Evolutionary conservation across 2,797 vertebrate genomes (phyloP), one percentile per base, ranked within the genome.

Genomic region (Nannoperca obscura): DNA sequence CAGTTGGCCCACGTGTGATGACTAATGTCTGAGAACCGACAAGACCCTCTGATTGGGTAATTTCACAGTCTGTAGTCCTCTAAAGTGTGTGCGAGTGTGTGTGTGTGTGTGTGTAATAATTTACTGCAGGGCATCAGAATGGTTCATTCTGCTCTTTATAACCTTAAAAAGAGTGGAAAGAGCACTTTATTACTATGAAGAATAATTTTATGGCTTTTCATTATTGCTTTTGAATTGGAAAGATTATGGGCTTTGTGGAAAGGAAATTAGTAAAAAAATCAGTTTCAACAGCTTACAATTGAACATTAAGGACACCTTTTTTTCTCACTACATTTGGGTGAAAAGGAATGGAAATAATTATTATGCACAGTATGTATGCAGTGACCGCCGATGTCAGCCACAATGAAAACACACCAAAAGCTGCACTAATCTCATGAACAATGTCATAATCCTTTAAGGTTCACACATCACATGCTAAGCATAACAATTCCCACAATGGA

Each of bases 161-260:
- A 68, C 85, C 68, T 86, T 84, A 82, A 89, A 88, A 88, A 81
- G 77, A 81, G 67, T 79, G 52, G 32, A 74, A 73, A 82, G 59
- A 80, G 52, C 58, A 67, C 68, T 82, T 85, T 91, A 88, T 83
- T 88, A 77, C 61, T 86, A 80, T 85, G 67, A 78, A 89, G 71
- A 89, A 89, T 83, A 69, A 87, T 82, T 88, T 85, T 74, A 86
- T 75, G 83, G 73, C 76, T 87, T 85, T 89, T 85, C 69, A 81
- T 87, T 87, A 86, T 88, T 86, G 71, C 75, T 81, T 75, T 84
- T 86, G 81, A 89, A 90, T 87, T 88, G 76, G 76, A 84, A 74
- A 86, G 76, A 89, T 85, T 80, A 86, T 68, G 59, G 75, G 74
- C 81, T 87, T 91, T 88, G 84, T 80, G 77, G 40, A 38, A 68